A percentile compares a stretch with the other conserved stretches of the same genome.
These are phyloP conservation scores for Zootermopsis nevadensis DNA, from an alignment of 2,888 invertebrate genomes.

Conservation along the genomic window DNA sequence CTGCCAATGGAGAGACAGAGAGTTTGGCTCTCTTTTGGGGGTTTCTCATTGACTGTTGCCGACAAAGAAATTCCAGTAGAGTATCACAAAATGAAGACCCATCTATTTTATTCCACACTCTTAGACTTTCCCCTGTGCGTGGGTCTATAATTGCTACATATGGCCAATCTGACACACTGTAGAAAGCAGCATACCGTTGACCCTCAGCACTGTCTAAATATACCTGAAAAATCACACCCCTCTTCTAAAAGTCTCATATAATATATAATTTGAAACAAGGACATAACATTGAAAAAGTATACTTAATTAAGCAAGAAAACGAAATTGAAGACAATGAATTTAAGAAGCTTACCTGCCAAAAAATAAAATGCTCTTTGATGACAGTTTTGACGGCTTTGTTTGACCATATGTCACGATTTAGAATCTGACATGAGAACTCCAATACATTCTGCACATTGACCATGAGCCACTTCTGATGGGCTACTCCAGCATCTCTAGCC, in stretches of 20 bases:
- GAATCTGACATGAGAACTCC: constrained; percentile 75
- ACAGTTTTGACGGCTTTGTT: constrained; percentile 70
- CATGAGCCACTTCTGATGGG: constrained; percentile 71
- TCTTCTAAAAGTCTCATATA: background rate
- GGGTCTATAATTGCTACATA: constrained; percentile 76
- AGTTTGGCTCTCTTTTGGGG: background rate
- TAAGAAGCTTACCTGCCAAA: constrained; percentile 44
- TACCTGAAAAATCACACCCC: constrained; percentile 56
- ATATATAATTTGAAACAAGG: no score
- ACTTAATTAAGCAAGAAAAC: no score
- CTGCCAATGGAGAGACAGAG: background rate
- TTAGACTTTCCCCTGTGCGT: constrained; percentile 72
- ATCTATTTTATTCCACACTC: constrained; percentile 40
- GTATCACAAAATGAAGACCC: constrained; percentile 29
- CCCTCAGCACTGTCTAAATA: constrained; percentile 69
- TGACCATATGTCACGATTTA: constrained; percentile 80
- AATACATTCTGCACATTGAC: constrained; percentile 77
- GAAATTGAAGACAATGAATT: no score
- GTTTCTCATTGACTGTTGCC: constrained; percentile 15
- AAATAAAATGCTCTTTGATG: constrained; percentile 64
- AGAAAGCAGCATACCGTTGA: constrained; percentile 72
- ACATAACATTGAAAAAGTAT: no score
- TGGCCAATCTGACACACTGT: constrained; percentile 71
- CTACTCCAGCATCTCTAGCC: constrained; percentile 16
- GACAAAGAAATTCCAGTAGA: constrained; percentile 39